phyloP scores from a whole-genome alignment of 2,797 vertebrate species.

The Halcyon badia region DNA sequence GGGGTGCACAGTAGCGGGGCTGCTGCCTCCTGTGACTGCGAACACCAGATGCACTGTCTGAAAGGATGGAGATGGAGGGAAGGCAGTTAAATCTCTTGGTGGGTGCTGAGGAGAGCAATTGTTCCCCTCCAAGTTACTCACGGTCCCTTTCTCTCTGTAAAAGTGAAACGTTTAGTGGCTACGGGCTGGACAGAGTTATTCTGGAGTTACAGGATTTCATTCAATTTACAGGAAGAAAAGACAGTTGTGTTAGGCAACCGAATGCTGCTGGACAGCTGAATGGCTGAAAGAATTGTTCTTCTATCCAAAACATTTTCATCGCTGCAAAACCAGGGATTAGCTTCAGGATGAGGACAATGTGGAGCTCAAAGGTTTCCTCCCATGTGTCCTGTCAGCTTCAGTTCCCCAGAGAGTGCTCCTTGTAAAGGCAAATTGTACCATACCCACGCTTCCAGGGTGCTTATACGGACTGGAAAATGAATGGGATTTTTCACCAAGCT shows the following conservation, averaged over 20 bases:
- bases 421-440: neutral
- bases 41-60: neutral
- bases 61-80: neutral
- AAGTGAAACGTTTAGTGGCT: neutral
- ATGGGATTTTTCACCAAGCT: neutral
- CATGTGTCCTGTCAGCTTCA: accelerated
- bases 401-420: neutral
- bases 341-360: neutral
- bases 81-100: neutral
- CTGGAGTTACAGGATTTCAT: neutral
- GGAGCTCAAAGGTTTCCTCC: neutral
- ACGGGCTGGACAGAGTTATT: neutral
- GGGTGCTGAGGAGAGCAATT: neutral
- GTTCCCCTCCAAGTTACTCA: neutral
- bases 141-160: neutral
- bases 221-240: neutral
- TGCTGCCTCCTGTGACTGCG: neutral
- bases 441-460: neutral
- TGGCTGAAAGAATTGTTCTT: neutral
- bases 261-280: neutral
- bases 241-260: neutral
- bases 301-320: neutral
- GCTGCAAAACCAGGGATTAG: neutral
- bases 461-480: neutral
- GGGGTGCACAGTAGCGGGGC: neutral